Evolutionary conservation across 2,888 invertebrate genomes (phyloP).

Genomic region (Temnothorax unifasciatus): DNA sequence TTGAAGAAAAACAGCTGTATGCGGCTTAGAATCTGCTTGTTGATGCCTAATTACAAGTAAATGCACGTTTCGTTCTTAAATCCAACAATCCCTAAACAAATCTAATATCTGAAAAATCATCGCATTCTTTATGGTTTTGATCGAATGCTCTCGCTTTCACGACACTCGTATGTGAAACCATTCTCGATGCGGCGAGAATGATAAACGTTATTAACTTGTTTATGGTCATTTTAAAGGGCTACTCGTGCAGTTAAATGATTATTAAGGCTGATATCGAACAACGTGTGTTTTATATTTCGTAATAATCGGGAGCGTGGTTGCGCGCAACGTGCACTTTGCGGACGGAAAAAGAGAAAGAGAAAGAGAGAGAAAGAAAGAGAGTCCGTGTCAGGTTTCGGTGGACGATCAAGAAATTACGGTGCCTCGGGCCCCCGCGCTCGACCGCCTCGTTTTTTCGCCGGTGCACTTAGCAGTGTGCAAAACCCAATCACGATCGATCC

Average conservation of each 20-base stretch:
- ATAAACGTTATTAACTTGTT: conserved; percentile 27
- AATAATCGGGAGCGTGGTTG: conserved; percentile 17
- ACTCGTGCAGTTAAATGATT: conserved; percentile 21
- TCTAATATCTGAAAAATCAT: not conserved
- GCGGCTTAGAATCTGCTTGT: not conserved
- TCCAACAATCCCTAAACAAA: not conserved
- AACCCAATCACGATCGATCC: conserved; percentile 51
- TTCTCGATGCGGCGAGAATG: not conserved
- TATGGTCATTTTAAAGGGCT: not conserved
- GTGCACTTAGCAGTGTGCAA: conserved; percentile 51
- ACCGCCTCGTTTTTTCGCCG: conserved; percentile 40
- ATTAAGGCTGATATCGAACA: not conserved
- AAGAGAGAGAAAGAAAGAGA: too few relatives aligned
- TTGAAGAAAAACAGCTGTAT: not conserved
- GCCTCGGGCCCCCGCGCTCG: conserved; percentile 26
- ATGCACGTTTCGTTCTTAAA: not conserved
- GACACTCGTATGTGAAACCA: not conserved
- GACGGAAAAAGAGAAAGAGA: not conserved
- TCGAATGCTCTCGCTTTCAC: conserved; percentile 1
- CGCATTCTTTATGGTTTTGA: not conserved
- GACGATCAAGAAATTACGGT: conserved; percentile 55
- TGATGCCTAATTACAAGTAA: not conserved
- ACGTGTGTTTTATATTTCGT: conserved; percentile 29
- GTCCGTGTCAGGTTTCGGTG: conserved; percentile 49
- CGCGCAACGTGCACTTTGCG: not conserved